Evolutionary conservation across 2,113 vertebrate genomes (phyloP).

Genomic region (Craseonycteris thonglongyai): DNA sequence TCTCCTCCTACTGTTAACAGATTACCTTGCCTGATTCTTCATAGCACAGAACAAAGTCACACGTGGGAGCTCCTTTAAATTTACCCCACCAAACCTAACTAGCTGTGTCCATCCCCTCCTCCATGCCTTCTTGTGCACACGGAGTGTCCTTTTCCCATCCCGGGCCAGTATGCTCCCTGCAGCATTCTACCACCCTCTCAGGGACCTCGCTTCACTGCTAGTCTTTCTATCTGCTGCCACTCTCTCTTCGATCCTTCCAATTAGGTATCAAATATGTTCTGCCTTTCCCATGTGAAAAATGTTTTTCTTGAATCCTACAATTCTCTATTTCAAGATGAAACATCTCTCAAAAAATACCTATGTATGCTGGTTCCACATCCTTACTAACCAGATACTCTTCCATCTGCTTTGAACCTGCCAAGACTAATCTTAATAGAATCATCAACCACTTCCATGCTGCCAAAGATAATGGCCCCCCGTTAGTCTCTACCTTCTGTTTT

Average conservation of each 20-base stretch:
- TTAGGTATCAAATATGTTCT: background rate
- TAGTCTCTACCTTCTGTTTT: background rate
- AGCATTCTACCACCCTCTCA: too few relatives aligned
- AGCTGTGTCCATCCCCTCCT: background rate
- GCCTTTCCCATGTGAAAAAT: background rate
- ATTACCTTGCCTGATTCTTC: background rate
- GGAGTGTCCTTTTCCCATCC: background rate
- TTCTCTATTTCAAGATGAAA: background rate
- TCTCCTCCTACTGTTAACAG: background rate
- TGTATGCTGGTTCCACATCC: background rate
- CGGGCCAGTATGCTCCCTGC: rapidly evolving
- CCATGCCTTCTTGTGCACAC: rapidly evolving
- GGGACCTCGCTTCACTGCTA: background rate
- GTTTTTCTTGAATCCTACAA: background rate
- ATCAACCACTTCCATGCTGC: background rate
- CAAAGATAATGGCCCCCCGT: background rate
- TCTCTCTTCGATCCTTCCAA: background rate
- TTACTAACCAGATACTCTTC: background rate
- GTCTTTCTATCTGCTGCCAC: background rate
- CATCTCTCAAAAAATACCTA: background rate
- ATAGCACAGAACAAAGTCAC: background rate
- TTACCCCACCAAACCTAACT: background rate
- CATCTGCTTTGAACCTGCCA: background rate
- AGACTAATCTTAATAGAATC: background rate
- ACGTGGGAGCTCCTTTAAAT: background rate